Evolutionary conservation across 2,888 invertebrate genomes (phyloP), one percentile per base, ranked within the genome.

Genomic region (Eupelmus urozonus): DNA sequence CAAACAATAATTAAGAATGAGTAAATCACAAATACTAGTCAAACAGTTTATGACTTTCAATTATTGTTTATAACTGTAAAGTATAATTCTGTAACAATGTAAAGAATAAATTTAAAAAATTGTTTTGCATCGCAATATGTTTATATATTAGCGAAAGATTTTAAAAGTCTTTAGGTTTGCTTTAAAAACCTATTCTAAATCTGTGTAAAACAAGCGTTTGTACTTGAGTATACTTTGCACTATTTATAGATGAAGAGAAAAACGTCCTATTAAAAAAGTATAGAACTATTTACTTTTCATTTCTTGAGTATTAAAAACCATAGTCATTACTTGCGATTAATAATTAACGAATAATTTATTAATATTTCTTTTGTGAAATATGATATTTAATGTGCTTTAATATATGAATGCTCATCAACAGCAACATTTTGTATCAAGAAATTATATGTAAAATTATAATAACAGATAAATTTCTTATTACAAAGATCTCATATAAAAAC

Each of bases 41-140:
- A 65, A 66, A 42, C 59, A 70, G 65, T 53, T 53, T 51, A 74
- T 51, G 25, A 74, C 20, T 63, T 62, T 73, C 40, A 63, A 23
- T 11, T 62, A 67, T 73, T 78, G 40, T 78, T 78, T 78, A 69
- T 40, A 78, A 69, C 53, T 78, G 66, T 78, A 59, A 72, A 72
- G n/a, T n/a, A 27, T 72, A 78, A 49, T 63, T 23, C 9, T 23
- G 29, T 65, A 25, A 63, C 23, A 59, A 42, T 59, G 42, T 69
- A 73, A 73, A 78, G 20, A 69, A 51, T 11, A 49, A 60, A 78
- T 62, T 69, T 18, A 40, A 40, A 74, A 16, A 51, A 71, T 49
- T 23, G 16, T 66, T 77, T 66, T 49, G n/a, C 57, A 51, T 60
- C 51, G 40, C 25, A 57, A 60, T 57, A n/a, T 65, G 29, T 57